Evolutionary conservation across 2,888 invertebrate species (phyloP).

Genomic region (Mayetiola destructor): DNA sequence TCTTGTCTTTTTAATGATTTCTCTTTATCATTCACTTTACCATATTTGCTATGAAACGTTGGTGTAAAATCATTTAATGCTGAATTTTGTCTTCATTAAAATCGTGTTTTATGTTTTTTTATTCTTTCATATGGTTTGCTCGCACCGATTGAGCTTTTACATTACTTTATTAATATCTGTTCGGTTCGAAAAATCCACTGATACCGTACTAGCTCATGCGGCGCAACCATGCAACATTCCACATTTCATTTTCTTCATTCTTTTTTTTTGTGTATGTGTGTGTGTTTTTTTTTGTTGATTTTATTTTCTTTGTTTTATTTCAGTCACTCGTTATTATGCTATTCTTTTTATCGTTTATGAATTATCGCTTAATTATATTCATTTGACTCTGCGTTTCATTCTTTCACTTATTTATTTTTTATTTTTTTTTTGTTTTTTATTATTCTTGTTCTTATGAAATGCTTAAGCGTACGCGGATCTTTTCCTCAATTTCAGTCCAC

Average conservation of each 20-base stretch:
- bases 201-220: too few species aligned
- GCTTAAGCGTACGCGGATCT: conserved; percentile 3
- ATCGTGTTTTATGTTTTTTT: background rate
- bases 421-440: too few species aligned
- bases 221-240: too few species aligned
- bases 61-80: background rate
- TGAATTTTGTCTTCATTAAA: background rate
- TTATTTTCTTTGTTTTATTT: background rate
- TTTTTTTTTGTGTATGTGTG: background rate
- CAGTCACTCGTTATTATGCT: conserved; percentile 3
- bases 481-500: background rate
- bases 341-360: background rate
- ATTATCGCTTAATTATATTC: conserved; percentile 8
- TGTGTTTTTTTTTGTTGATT: background rate
- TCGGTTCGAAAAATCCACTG: background rate
- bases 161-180: background rate
- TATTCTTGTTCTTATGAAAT: too few species aligned
- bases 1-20: background rate
- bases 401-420: too few species aligned
- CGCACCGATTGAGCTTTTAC: background rate
- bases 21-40: background rate
- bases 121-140: background rate
- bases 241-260: too few species aligned
- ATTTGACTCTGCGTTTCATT: conserved; percentile 1
- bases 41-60: background rate